A percentile compares a stretch with the other conserved stretches of the same genome.
These are phyloP conservation scores for Rhodeus uyekii DNA, from an alignment of 2,797 vertebrate species.

Conservation along the genomic window DNA sequence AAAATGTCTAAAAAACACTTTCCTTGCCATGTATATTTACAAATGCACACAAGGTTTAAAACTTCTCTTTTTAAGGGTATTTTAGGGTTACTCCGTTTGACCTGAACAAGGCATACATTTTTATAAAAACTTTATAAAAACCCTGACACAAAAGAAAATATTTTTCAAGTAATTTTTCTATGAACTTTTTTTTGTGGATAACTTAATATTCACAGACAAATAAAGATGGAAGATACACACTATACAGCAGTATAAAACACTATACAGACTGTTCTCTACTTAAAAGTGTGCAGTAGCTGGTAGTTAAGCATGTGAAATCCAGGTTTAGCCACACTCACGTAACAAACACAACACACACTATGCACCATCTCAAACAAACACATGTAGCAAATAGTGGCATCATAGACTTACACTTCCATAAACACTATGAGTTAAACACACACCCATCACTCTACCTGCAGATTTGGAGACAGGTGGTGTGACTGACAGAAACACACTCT, in stretches of 20 bases:
- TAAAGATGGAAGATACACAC: neutral
- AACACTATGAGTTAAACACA: neutral
- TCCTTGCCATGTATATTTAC: neutral
- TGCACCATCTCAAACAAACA: neutral
- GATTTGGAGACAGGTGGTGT: slow-evolving; percentile 12
- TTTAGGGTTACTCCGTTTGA: neutral
- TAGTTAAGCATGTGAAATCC: slow-evolving; percentile 5
- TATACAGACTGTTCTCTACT: neutral
- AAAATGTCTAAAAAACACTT: neutral
- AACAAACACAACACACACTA: slow-evolving; percentile 26
- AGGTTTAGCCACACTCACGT: neutral
- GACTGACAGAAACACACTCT: slow-evolving; percentile 8
- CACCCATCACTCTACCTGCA: slow-evolving; percentile 45
- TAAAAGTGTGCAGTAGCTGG: neutral
- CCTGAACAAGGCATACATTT: neutral
- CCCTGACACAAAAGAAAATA: neutral
- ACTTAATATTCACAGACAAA: neutral
- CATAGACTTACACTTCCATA: neutral
- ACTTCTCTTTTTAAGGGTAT: neutral
- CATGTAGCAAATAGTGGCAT: neutral
- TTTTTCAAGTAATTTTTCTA: neutral
- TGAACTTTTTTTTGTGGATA: neutral
- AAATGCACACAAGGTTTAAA: neutral
- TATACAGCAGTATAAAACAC: neutral
- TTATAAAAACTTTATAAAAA: neutral